These are phyloP conservation scores for Pygoscelis adeliae DNA, from an alignment of 2,113 vertebrate species.

Conservation along the genomic window DNA sequence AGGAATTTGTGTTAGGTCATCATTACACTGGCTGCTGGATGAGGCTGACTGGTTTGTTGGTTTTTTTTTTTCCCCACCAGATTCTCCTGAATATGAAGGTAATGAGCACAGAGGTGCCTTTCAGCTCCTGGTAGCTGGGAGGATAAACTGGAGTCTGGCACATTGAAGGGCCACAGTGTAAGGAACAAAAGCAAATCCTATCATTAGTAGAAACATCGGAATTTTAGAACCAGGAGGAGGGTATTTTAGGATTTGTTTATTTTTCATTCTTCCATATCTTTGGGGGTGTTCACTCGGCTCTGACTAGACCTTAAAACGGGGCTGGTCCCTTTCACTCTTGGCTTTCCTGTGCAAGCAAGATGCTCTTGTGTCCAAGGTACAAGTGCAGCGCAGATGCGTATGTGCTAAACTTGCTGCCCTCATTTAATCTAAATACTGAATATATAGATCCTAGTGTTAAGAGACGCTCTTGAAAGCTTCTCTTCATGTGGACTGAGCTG, in stretches of 20 bases:
- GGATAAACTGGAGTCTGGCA: not conserved
- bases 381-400: not conserved
- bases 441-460: not conserved
- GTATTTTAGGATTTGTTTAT: not conserved
- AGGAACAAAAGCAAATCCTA: not conserved
- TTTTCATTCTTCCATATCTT: not conserved
- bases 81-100: not conserved
- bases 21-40: not conserved
- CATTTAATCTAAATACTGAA: not conserved
- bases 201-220: not conserved
- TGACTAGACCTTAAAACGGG: not conserved
- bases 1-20: not conserved
- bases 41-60: not conserved
- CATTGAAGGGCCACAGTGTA: not conserved
- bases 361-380: not conserved
- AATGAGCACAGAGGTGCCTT: not conserved
- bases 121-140: not conserved
- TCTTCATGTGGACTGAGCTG: not conserved
- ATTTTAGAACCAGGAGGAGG: not conserved
- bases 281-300: not conserved
- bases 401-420: not conserved
- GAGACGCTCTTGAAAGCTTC: not conserved
- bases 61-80: too few species aligned
- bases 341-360: not conserved
- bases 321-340: not conserved